Evolutionary conservation across 1,140 invertebrate genomes (phyloP), one percentile per base, ranked within the genome.

Genomic region (Camponotus floridanus): DNA sequence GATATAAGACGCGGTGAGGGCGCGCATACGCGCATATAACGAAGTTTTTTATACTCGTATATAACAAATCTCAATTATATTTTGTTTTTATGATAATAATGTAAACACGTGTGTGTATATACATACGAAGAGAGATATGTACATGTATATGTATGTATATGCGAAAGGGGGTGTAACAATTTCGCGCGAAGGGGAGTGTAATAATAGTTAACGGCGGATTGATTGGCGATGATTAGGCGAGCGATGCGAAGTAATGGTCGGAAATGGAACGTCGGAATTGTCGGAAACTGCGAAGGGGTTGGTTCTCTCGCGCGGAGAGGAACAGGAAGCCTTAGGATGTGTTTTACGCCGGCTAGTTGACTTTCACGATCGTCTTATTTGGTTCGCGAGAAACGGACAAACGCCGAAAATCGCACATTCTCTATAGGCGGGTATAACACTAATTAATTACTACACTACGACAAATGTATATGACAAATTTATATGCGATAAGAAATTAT

Each of bases 11-110:
- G 78, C 70, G 88, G 90, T 85, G 91, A 90, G 86, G 45, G 33
- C 76, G 59, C 73, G 86, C 42, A 9, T 2, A 11, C 42, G 42
- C 42, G 42, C 36, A 70, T 74, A 85, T 85, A 86, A 90, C 74
- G 80, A 88, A 88, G 62, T 89, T 91, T 90, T 91, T 91, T 91
- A 91, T 91, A 91, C 90, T 88, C 90, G 74, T 89, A 91, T 90
- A 89, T 90, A 89, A 88, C 36, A 86, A 87, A 91, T 88, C 86
- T 59, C 81, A 88, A 81, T 91, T 89, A 91, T 91, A 91, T 91
- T 91, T 91, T 91, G 80, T 89, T 91, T 91, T 76, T 88, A 91
- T 80, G 62, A 64, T 80, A 71, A 84, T 79, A 76, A 86, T 84
- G 70, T 81, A 70, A 59, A 51, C 65, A 48, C 71, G 83, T 76